Evolutionary conservation across 2,797 vertebrate genomes (phyloP).

Genomic region (Lepidocolaptes lacrymiger): DNA sequence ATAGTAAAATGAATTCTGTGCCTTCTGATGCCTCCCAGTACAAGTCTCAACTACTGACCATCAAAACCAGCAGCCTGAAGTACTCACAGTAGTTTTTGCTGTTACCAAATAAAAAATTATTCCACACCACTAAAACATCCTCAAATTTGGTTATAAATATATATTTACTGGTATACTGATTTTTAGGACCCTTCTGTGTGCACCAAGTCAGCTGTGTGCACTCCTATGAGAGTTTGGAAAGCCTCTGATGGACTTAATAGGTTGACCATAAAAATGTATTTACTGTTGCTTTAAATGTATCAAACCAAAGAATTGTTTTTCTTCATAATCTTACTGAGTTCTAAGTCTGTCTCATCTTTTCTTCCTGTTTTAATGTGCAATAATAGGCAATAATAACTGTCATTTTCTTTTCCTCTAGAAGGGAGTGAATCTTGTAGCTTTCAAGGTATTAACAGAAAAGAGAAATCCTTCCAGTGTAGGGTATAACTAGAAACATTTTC

Average conservation of each 20-base stretch:
- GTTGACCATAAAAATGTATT: not conserved
- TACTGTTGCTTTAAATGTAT: not conserved
- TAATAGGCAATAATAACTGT: conserved; percentile 42
- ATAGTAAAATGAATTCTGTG: not conserved
- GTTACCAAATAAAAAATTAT: not conserved
- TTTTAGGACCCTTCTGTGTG: not conserved
- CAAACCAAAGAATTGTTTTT: not conserved
- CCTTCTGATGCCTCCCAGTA: not conserved
- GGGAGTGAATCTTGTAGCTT: not conserved
- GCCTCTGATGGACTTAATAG: not conserved
- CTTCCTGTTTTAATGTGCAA: not conserved
- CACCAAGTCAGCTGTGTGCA: not conserved
- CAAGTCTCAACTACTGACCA: not conserved
- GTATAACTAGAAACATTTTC: not conserved
- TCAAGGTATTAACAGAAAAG: not conserved
- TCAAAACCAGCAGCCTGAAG: not conserved
- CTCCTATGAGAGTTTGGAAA: not conserved
- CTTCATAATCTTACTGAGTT: not conserved
- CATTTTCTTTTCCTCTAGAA: conserved; percentile 57
- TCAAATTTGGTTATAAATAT: not conserved
- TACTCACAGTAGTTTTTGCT: not conserved
- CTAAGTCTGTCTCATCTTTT: not conserved
- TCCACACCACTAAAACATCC: not conserved
- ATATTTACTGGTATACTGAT: not conserved
- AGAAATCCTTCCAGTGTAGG: not conserved